Percentiles rank a stretch among this genome's conserved stretches.
Conservation (phyloP, 2,797 vertebrate genomes). For the Enteromius viviparus region DNA sequence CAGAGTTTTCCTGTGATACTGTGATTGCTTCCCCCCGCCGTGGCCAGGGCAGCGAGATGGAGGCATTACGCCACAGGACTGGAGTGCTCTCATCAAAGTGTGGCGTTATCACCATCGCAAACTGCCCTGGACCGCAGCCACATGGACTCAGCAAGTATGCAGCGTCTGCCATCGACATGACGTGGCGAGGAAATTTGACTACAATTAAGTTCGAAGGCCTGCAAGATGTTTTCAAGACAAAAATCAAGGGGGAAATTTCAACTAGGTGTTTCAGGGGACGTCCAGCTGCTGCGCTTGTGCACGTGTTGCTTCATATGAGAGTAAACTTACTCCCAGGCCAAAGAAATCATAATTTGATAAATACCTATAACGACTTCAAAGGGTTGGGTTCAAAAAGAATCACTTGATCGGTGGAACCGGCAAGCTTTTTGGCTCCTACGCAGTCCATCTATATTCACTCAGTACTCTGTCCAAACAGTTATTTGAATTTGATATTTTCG, state of each 20-base stretch:
- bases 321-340: slow-evolving; percentile 23
- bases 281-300: slow-evolving; percentile 24
- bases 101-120: slow-evolving; percentile 62
- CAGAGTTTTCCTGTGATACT: slow-evolving; percentile 74
- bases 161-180: slow-evolving; percentile 35
- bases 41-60: slow-evolving; percentile 53
- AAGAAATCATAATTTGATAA: slow-evolving; percentile 47
- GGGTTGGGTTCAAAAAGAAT: slow-evolving; percentile 14
- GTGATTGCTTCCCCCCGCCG: slow-evolving; percentile 77
- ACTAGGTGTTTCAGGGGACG: slow-evolving; percentile 23
- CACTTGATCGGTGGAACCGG: background rate
- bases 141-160: slow-evolving; percentile 50
- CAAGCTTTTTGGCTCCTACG: background rate
- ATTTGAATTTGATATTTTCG: background rate
- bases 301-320: slow-evolving; percentile 32
- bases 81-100: slow-evolving; percentile 64
- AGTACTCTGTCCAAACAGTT: slow-evolving; percentile 37
- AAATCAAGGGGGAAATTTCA: slow-evolving; percentile 26
- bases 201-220: slow-evolving; percentile 32
- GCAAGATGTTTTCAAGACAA: slow-evolving; percentile 46
- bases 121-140: slow-evolving; percentile 59
- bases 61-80: slow-evolving; percentile 66
- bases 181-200: slow-evolving; percentile 65
- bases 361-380: slow-evolving; percentile 34
- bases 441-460: slow-evolving; percentile 17